Percentiles rank a stretch among this genome's conserved stretches.
phyloP scores from a whole-genome alignment of 2,113 vertebrate genomes.

The Guaruba guarouba region DNA sequence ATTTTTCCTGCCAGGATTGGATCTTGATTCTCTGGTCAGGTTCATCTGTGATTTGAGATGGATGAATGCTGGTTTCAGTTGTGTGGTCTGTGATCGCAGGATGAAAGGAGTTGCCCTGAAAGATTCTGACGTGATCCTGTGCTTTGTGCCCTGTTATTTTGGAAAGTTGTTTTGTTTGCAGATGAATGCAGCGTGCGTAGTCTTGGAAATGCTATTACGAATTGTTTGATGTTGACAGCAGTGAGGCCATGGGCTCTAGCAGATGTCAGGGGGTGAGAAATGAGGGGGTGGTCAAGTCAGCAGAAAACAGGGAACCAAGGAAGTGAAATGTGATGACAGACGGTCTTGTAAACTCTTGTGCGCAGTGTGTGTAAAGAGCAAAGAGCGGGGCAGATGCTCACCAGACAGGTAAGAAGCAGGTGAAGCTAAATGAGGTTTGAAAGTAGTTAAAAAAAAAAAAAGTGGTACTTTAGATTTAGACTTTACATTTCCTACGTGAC shows the following conservation, averaged over 20 bases:
- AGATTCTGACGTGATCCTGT: not conserved
- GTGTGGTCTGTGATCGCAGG: not conserved
- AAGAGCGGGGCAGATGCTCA: not conserved
- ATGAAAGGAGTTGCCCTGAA: not conserved
- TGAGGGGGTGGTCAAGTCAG: not conserved
- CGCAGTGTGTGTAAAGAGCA: not conserved
- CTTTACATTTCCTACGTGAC: not conserved
- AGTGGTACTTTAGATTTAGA: not conserved
- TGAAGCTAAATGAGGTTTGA: not conserved
- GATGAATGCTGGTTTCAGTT: not conserved
- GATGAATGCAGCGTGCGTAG: not conserved
- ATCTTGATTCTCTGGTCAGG: not conserved
- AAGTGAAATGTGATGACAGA: not conserved
- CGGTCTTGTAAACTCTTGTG: not conserved
- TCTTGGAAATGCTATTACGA: not conserved
- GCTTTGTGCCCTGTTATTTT: not conserved
- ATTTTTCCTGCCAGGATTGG: not conserved
- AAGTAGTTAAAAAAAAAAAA: not conserved
- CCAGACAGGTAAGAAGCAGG: not conserved
- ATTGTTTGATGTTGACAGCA: not conserved
- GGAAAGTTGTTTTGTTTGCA: not conserved
- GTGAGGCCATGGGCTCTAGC: not conserved
- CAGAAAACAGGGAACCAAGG: not conserved
- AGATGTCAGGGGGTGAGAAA: not conserved
- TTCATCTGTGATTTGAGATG: not conserved